These are phyloP conservation scores for Chloropsis cyanopogon DNA, from an alignment of 2,113 vertebrate genomes.

Conservation along the genomic window DNA sequence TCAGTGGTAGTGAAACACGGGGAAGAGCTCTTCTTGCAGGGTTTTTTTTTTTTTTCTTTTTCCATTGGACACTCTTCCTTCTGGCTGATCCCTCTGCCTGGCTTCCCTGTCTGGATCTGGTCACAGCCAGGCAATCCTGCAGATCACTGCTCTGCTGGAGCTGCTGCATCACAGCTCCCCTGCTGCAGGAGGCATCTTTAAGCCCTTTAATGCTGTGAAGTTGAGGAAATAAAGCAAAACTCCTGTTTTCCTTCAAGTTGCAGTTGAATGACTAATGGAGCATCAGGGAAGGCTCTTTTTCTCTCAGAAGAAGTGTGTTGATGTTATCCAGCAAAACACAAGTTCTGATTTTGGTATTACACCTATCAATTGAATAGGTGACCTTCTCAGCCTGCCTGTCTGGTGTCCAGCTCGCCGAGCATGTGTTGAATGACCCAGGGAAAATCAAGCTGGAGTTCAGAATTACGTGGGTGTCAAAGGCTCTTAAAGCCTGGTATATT, in stretches of 20 bases:
- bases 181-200: not conserved
- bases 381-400: not conserved
- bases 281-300: not conserved
- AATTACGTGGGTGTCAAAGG: not conserved
- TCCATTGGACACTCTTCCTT: not conserved
- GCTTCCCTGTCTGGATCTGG: not conserved
- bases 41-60: not conserved
- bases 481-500: conserved; percentile 17
- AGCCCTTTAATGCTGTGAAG: not conserved
- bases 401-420: accelerated
- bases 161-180: not conserved
- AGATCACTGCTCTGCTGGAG: not conserved
- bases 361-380: not conserved
- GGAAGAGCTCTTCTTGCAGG: not conserved
- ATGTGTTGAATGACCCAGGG: not conserved
- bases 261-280: not conserved
- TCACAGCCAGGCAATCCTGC: not conserved
- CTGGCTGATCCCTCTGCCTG: not conserved
- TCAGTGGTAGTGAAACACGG: not conserved
- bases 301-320: not conserved
- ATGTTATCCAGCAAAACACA: not conserved
- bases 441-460: not conserved
- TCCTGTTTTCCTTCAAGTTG: not conserved
- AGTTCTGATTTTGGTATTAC: not conserved
- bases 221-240: not conserved